These are phyloP conservation scores for Dryadula phaetusa DNA, from an alignment of 2,888 invertebrate genomes.

Conservation along the genomic window DNA sequence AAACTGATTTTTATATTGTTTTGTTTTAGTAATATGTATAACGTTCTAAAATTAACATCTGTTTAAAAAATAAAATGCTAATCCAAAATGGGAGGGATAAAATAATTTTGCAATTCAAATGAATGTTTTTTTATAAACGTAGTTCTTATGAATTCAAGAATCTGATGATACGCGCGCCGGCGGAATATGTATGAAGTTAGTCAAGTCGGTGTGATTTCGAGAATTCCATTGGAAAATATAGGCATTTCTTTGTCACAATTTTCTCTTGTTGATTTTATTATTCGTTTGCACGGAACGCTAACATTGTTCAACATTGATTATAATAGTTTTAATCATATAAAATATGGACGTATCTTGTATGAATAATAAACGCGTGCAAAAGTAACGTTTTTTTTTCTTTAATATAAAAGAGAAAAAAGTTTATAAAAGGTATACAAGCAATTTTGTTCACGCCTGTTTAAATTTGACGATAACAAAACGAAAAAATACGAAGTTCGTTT, in stretches of 20 bases:
- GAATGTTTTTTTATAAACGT: conserved; percentile 34
- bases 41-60: neutral
- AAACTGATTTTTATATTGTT: neutral
- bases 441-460: conserved; percentile 16
- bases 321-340: no score
- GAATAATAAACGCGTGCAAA: neutral
- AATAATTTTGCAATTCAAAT: conserved; percentile 38
- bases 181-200: conserved; percentile 41
- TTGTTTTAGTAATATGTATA: neutral
- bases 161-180: conserved; percentile 33
- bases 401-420: neutral
- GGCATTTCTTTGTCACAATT: conserved; percentile 25
- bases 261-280: conserved; percentile 1
- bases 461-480: conserved; percentile 11
- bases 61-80: conserved; percentile 27
- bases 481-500: conserved; percentile 23
- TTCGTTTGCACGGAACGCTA: neutral
- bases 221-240: conserved; percentile 34
- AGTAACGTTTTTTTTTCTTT: neutral
- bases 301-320: no score
- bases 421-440: neutral
- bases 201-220: conserved; percentile 33
- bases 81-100: conserved; percentile 25
- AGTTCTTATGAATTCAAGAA: conserved; percentile 38
- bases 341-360: no score